Base-by-base conservation (phyloP, 2,797 vertebrate species). In the Denticeps clupeoides region DNA sequence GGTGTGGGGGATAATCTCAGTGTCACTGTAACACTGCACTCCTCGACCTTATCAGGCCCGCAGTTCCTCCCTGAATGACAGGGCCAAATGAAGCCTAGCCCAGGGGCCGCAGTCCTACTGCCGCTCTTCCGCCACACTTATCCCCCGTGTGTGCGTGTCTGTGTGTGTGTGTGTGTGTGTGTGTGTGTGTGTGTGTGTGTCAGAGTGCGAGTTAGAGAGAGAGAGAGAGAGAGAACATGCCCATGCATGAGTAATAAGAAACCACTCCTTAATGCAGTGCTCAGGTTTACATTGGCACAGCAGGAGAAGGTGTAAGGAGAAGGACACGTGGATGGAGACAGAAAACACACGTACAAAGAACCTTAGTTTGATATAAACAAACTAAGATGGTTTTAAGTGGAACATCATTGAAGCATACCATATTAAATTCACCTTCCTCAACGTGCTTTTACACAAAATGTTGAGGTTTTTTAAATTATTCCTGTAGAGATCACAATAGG, bases 231-330 rank as follows among this genome's bases (percentile, higher is more conserved):
- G 10, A 9, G 26, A 10, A 6, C 27, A 32, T 49, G 31, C 21
- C 13, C 49, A 43, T 41, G 12, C 23, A 54, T 19, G 49, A 25
- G 27, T 22, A 38, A 47, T 13, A 10, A 47, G 28, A 22, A 21
- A 41, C 22, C 40, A 55, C 48, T 44, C 45, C 47, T 54, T 45
- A 58, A 52, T 45, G 46, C 27, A 46, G 40, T 38, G 42, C 42
- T 44, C 23, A 55, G 61, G 51, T 53, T 57, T 16, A 58, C 18
- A 35, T 62, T 59, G 57, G 52, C 46, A 42, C 13, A 31, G 27
- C 4, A 45, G 31, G 43, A 60, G 27, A 32, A 25, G 15, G 35
- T 16, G 45, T 42, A 7, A 27, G 15, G 24, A 45, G 42, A 15
- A 10, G 11, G 19, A 29, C 24, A 4, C 22, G 5, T 6, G 32